phyloP scores from a whole-genome alignment of 2,797 vertebrate genomes.

The Anabas testudineus region DNA sequence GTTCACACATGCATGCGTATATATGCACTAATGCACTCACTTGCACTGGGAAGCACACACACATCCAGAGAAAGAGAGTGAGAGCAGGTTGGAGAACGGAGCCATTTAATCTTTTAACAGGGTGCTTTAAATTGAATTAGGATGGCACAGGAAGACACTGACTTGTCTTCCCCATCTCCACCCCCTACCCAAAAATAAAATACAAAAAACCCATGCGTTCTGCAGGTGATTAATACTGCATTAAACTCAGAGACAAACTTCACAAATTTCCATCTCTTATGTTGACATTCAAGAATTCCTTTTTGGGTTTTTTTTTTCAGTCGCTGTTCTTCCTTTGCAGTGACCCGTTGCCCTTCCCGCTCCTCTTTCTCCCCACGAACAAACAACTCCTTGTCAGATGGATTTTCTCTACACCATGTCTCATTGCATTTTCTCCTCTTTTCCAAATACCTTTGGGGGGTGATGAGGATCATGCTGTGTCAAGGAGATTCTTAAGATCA shows the following conservation, averaged over 20 bases:
- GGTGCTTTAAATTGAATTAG: conserved; percentile 63
- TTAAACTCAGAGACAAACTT: not conserved
- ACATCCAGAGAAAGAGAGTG: conserved; percentile 22
- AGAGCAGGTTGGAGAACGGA: conserved; percentile 28
- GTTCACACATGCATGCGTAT: conserved; percentile 37
- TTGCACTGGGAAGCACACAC: conserved; percentile 18
- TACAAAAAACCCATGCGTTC: conserved; percentile 7
- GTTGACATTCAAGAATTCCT: conserved; percentile 7
- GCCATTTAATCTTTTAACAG: conserved; percentile 65
- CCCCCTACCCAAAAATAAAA: no score
- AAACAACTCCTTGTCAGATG: conserved; percentile 58
- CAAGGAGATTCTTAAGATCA: conserved; percentile 57
- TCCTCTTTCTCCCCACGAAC: conserved; percentile 30
- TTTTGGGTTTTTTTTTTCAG: conserved; percentile 25
- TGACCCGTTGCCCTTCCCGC: conserved; percentile 30
- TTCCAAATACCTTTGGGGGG: conserved; percentile 51
- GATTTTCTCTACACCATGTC: conserved; percentile 57
- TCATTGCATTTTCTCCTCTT: conserved; percentile 45
- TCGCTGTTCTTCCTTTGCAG: conserved; percentile 24
- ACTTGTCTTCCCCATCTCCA: no score
- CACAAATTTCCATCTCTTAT: conserved; percentile 14
- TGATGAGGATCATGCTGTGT: conserved; percentile 36
- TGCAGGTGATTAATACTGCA: conserved; percentile 32
- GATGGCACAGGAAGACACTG: conserved; percentile 32
- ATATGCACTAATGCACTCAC: conserved; percentile 32